phyloP scores from a whole-genome alignment of 2,797 vertebrate species.

The Sternarchorhynchus goeldii region DNA sequence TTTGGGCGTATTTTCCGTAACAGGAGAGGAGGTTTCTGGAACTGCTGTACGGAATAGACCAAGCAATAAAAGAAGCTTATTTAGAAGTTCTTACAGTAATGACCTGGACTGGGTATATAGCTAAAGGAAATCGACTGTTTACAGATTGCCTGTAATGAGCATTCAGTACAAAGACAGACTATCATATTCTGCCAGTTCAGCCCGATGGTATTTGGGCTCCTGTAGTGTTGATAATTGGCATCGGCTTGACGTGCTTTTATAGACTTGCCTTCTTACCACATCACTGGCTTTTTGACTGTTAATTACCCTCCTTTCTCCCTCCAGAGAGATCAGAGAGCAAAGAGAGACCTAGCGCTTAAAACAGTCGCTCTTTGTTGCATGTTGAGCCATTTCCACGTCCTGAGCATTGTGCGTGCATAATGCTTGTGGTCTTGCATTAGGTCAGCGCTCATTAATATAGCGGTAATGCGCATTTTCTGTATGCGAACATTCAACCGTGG shows the following conservation, averaged over 20 bases:
- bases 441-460: not conserved
- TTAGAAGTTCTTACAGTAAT: not conserved
- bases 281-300: conserved; percentile 32
- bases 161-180: conserved; percentile 18
- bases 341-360: not conserved
- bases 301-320: conserved; percentile 12
- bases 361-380: not conserved
- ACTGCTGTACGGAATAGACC: not conserved
- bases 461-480: not conserved
- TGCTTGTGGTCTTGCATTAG: too few relatives aligned
- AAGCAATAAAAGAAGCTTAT: not conserved
- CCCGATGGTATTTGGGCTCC: conserved; percentile 14
- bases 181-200: conserved; percentile 10
- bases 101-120: not conserved
- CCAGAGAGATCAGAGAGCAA: not conserved
- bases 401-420: too few relatives aligned
- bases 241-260: conserved; percentile 24
- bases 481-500: not conserved
- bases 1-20: too few relatives aligned
- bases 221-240: conserved; percentile 44
- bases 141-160: conserved; percentile 24
- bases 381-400: too few relatives aligned
- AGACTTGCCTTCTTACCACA: conserved; percentile 27
- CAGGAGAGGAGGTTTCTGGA: not conserved
- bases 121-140: conserved; percentile 12